Conservation (phyloP, 2,113 vertebrate genomes). For the Menidia beryllina region DNA sequence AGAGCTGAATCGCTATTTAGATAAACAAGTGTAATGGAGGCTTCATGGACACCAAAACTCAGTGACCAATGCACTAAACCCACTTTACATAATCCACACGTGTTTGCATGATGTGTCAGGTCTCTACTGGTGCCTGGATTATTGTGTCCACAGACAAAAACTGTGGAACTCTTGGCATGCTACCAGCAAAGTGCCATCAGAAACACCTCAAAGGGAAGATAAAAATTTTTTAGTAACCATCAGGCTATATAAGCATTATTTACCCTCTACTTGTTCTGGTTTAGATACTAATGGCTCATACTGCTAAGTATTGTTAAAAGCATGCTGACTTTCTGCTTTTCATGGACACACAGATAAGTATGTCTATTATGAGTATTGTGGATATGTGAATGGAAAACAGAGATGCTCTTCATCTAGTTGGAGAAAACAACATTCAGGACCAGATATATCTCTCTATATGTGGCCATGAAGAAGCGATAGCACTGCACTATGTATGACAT, state of each 20-base stretch:
- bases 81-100: constrained; percentile 70
- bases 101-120: constrained; percentile 64
- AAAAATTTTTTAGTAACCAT: neutral
- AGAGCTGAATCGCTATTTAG: too few relatives aligned
- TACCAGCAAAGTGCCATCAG: constrained; percentile 25
- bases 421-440: neutral
- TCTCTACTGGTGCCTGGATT: constrained; percentile 54
- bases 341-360: neutral
- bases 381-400: neutral
- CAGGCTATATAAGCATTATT: neutral
- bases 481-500: neutral
- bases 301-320: neutral
- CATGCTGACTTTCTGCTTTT: neutral
- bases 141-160: constrained; percentile 59
- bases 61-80: constrained; percentile 10
- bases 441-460: too few relatives aligned
- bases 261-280: neutral
- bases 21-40: constrained; percentile 7
- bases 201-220: neutral
- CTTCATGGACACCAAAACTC: constrained; percentile 12
- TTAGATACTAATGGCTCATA: neutral
- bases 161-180: constrained; percentile 24
- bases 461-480: neutral
- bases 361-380: neutral
- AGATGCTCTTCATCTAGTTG: neutral